These are phyloP conservation scores for Poeciliopsis turneri DNA, from an alignment of 2,797 vertebrate genomes.

Conservation along the genomic window DNA sequence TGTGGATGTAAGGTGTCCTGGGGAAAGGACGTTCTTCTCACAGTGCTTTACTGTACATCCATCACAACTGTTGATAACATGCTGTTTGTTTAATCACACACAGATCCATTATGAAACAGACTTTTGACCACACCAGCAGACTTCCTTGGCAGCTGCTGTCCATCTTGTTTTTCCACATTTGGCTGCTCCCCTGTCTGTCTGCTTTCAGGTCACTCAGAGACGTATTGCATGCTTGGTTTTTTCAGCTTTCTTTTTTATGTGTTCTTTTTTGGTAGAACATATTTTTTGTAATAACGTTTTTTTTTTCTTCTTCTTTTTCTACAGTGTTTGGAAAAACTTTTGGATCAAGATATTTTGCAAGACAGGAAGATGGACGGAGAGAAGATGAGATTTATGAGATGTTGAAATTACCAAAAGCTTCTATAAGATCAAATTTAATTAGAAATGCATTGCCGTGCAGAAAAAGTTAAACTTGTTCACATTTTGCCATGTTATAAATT, in stretches of 20 bases:
- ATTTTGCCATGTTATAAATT: background rate
- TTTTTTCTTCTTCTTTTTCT: constrained; percentile 22
- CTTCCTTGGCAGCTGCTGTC: constrained; percentile 20
- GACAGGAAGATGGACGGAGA: constrained; percentile 50
- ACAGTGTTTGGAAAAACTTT: constrained; percentile 47
- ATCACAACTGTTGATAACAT: constrained; percentile 55
- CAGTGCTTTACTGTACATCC: constrained; percentile 25
- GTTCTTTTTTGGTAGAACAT: constrained; percentile 11
- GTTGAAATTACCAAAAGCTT: constrained; percentile 42
- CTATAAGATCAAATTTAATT: constrained; percentile 46
- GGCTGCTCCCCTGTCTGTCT: background rate
- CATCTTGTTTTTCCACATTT: constrained; percentile 33
- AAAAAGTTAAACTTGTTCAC: background rate
- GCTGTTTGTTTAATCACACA: constrained; percentile 53
- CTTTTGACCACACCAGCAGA: constrained; percentile 29
- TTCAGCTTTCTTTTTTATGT: background rate
- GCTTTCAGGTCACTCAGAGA: constrained; percentile 3
- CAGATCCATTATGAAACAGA: constrained; percentile 48
- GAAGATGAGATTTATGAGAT: constrained; percentile 54
- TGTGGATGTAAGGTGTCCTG: constrained; percentile 34
- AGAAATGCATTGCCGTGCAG: constrained; percentile 26
- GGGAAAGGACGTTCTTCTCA: constrained; percentile 28
- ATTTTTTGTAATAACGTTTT: constrained; percentile 25
- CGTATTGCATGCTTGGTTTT: background rate
- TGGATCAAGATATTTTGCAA: constrained; percentile 45